Percentiles rank a stretch among this genome's conserved stretches.
Evolutionary conservation across 2,797 vertebrate species (phyloP).

Genomic region (Hapalemur alaotrensis): DNA sequence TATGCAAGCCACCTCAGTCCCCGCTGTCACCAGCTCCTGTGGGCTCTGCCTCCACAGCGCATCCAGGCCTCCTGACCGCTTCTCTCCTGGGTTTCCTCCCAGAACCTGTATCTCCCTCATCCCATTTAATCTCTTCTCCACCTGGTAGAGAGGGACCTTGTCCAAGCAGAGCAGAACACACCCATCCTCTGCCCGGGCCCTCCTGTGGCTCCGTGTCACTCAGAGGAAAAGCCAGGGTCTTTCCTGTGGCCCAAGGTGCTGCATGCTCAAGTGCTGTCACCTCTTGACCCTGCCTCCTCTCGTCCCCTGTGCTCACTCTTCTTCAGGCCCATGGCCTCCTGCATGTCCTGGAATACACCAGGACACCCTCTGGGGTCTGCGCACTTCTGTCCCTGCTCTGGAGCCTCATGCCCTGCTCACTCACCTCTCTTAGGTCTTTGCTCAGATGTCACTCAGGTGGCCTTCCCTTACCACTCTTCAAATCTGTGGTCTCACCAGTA

Average conservation of each 20-base stretch:
- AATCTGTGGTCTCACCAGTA: background rate
- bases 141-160: background rate
- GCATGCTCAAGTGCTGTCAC: rapidly evolving
- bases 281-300: background rate
- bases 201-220: background rate
- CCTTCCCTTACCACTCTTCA: background rate
- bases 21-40: background rate
- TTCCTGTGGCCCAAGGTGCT: no score
- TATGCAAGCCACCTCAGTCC: background rate
- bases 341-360: background rate
- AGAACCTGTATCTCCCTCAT: background rate
- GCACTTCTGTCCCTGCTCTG: background rate
- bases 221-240: background rate
- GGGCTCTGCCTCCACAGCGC: background rate
- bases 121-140: background rate
- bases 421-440: background rate
- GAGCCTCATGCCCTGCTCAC: background rate
- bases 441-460: background rate
- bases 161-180: no score
- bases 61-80: background rate
- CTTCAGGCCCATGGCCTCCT: background rate
- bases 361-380: background rate
- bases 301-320: background rate
- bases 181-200: background rate
- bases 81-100: background rate